Percentiles rank a stretch among this genome's conserved stretches.
phyloP scores from a whole-genome alignment of 2,888 invertebrate species.

The Drosophila mimetica region DNA sequence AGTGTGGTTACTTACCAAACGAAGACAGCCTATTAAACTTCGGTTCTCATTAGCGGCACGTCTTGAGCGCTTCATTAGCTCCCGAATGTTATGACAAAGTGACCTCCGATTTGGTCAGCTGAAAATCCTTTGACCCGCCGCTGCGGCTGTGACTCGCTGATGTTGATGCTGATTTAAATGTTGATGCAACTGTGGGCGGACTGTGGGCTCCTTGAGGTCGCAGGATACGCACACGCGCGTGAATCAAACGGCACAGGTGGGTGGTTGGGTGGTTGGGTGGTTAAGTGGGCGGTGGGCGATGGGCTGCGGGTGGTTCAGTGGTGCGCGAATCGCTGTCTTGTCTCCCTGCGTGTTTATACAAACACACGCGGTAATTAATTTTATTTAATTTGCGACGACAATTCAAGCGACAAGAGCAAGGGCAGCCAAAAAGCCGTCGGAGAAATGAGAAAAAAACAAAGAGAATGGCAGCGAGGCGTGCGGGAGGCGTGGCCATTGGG shows the following conservation, averaged over 20 bases:
- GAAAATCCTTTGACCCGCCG: slow-evolving; percentile 18
- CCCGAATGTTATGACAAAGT: slow-evolving; percentile 23
- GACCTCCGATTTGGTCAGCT: slow-evolving; percentile 23
- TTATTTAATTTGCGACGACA: slow-evolving; percentile 79
- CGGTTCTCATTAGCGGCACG: background rate
- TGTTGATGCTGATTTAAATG: slow-evolving; percentile 23
- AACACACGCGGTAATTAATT: slow-evolving; percentile 74
- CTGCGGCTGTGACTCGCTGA: slow-evolving; percentile 14
- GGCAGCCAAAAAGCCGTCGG: slow-evolving; percentile 22
- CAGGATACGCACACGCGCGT: slow-evolving; percentile 65
- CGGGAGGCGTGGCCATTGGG: background rate
- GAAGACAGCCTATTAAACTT: background rate
- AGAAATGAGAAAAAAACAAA: background rate
- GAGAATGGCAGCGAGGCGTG: background rate
- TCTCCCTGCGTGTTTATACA: slow-evolving; percentile 32
- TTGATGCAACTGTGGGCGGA: slow-evolving; percentile 42
- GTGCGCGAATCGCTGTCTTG: slow-evolving; percentile 13
- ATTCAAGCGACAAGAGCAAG: slow-evolving; percentile 67
- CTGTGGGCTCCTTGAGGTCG: slow-evolving; percentile 34
- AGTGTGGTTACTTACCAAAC: too few species aligned
- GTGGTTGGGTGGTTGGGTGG: slow-evolving; percentile 7
- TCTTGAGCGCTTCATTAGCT: slow-evolving; percentile 11
- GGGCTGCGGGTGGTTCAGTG: slow-evolving; percentile 2
- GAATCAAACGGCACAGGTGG: slow-evolving; percentile 47
- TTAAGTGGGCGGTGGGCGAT: background rate